Base-by-base conservation (phyloP, 2,888 invertebrate genomes). In the Rutpela maculata region DNA sequence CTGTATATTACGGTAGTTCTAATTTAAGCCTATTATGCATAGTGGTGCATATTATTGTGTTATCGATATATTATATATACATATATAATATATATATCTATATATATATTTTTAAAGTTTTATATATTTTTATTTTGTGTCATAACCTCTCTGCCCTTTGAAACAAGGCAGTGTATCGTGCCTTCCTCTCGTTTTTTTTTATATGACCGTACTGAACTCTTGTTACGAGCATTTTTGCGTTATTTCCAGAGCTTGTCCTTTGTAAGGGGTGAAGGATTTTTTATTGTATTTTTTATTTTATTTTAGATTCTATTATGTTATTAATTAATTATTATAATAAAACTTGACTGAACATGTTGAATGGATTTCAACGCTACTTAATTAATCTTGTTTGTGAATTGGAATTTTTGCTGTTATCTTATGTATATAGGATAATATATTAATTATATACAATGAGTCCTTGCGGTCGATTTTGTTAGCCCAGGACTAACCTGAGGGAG, bases 401-500 rank as follows among this genome's bases (percentile, higher is more conserved):
- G 76, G 82, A 79, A 83, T 84, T 82, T 81, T 85, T 84, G 83
- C 84, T 86, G 84, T 86, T 86, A 83, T 82, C 84, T 81, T 86
- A 82, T 86, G 84, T 86, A 70, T 70, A 63, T 62, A 83, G 74
- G 81, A 81, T 83, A 82, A 83, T 80, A 83, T 83, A 82, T 80
- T 80, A 78, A 80, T 74, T 63, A 71, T 78, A 79, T 84, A 78
- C 80, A 80, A 78, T 84, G 88, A 88, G 88, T 88, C 89, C 89
- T 88, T 88, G 89, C 86, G 89, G 89, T 89, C 88, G 86, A 87
- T 88, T 88, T 88, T 89, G 89, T 89, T 89, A 89, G 89, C 89
- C 88, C 89, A 89, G 89, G 89, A 89, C 89, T 88, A 89, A 86
- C 87, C 88, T 88, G 89, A 89, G 89, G 89, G 89, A 89, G 89